phyloP scores from a whole-genome alignment of 2,888 invertebrate genomes.

The Adelognathus sp. region DNA sequence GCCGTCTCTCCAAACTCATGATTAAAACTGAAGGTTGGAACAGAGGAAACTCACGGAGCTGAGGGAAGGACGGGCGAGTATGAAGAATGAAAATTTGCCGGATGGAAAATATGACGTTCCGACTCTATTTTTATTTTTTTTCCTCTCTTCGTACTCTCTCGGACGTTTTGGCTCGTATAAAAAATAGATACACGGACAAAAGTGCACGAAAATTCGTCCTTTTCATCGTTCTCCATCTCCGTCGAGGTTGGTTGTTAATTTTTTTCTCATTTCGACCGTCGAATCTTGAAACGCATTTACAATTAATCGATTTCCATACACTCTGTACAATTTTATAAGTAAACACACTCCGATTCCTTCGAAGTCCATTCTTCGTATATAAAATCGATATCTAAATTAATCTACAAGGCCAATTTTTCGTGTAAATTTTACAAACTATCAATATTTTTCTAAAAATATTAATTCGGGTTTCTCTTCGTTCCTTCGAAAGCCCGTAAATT shows the following conservation, averaged over 20 bases:
- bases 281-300: not conserved
- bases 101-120: conserved; percentile 18
- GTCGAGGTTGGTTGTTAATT: not conserved
- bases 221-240: not conserved
- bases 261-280: not conserved
- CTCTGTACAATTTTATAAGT: not conserved
- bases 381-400: conserved; percentile 2
- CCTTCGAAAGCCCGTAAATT: not conserved
- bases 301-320: conserved; percentile 6
- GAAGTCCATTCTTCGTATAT: not conserved
- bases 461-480: not conserved
- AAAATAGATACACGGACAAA: conserved; percentile 20
- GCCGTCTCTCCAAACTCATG: conserved; percentile 26
- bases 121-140: conserved; percentile 4
- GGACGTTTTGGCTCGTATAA: conserved; percentile 5
- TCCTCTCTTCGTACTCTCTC: not conserved
- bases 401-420: not conserved
- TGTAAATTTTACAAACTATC: not conserved
- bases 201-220: not conserved
- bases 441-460: not conserved
- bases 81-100: conserved; percentile 34
- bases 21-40: conserved; percentile 42
- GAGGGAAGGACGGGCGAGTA: not conserved
- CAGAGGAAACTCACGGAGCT: not conserved
- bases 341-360: not conserved